Evolutionary conservation across 2,888 invertebrate genomes (phyloP).

Genomic region (Scelioninae gen. 2): DNA sequence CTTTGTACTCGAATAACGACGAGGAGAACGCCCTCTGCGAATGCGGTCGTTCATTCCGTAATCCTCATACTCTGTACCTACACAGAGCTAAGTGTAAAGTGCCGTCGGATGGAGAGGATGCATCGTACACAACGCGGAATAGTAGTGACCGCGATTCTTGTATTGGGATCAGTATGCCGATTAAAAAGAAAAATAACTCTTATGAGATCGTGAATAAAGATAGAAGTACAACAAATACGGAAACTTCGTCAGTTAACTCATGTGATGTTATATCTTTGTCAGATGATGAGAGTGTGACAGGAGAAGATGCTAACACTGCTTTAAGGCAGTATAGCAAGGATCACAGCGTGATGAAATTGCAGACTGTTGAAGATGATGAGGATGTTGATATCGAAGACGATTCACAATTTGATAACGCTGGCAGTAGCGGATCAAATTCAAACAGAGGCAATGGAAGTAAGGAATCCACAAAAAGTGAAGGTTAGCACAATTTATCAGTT

Average conservation of each 20-base stretch:
- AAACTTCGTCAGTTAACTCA: constrained; percentile 52
- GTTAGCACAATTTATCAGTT: too few species aligned
- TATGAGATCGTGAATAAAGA: constrained; percentile 71
- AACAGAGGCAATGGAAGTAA: too few species aligned
- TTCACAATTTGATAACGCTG: neutral
- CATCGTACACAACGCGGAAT: constrained; percentile 48
- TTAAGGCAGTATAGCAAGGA: constrained; percentile 63
- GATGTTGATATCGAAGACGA: constrained; percentile 68
- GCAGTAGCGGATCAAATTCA: too few species aligned
- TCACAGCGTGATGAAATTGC: constrained; percentile 63
- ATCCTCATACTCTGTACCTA: constrained; percentile 65
- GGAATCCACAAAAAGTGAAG: too few species aligned
- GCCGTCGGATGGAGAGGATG: constrained; percentile 14
- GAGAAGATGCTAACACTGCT: neutral
- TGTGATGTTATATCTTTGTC: constrained; percentile 59
- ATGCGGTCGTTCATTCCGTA: constrained; percentile 69
- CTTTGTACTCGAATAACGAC: neutral
- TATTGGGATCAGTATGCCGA: constrained; percentile 71
- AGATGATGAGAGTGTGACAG: constrained; percentile 35
- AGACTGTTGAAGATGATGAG: constrained; percentile 65
- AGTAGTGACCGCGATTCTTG: constrained; percentile 69
- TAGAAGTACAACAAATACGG: constrained; percentile 58
- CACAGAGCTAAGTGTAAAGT: constrained; percentile 67
- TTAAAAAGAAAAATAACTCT: constrained; percentile 72
- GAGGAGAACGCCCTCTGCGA: constrained; percentile 60